A percentile compares a stretch with the other conserved stretches of the same genome.
These are phyloP conservation scores for Drosophila santomea DNA, from an alignment of 1,140 invertebrate species.

Conservation along the genomic window DNA sequence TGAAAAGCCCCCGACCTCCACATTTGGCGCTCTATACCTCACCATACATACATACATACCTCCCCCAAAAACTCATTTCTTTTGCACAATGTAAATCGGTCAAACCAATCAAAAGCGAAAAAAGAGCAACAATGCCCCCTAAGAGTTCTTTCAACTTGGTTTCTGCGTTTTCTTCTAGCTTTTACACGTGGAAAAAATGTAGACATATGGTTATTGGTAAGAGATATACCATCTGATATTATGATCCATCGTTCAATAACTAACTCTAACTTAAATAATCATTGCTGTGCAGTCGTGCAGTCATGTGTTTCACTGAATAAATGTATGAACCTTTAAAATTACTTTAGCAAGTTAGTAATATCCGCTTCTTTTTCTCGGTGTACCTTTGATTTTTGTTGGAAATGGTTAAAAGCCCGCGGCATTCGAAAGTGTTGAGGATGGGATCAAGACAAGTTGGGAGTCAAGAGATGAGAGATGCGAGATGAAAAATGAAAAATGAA, in stretches of 20 bases:
- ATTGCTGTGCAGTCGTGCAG: too few species aligned
- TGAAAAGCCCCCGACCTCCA: slow-evolving; percentile 42
- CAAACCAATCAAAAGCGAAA: slow-evolving; percentile 73
- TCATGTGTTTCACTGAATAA: too few species aligned
- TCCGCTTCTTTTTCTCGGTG: neutral
- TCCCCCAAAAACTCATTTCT: slow-evolving; percentile 70
- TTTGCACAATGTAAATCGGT: slow-evolving; percentile 80
- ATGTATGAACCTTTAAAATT: neutral
- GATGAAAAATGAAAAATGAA: neutral
- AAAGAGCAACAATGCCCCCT: slow-evolving; percentile 44
- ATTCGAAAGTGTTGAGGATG: slow-evolving; percentile 34
- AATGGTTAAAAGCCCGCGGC: slow-evolving; percentile 13
- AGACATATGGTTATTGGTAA: neutral
- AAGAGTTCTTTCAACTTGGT: slow-evolving; percentile 55
- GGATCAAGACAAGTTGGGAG: slow-evolving; percentile 26
- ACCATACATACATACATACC: neutral
- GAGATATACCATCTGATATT: neutral
- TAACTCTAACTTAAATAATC: too few species aligned
- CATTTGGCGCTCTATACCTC: neutral
- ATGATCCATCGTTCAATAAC: too few species aligned
- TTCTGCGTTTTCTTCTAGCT: slow-evolving; percentile 9
- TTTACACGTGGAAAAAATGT: slow-evolving; percentile 12
- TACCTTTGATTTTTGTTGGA: slow-evolving; percentile 1
- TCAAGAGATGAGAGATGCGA: slow-evolving; percentile 4
- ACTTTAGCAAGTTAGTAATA: neutral